Conservation (phyloP, 2,113 vertebrate species). For the Corydoras maculifer region DNA sequence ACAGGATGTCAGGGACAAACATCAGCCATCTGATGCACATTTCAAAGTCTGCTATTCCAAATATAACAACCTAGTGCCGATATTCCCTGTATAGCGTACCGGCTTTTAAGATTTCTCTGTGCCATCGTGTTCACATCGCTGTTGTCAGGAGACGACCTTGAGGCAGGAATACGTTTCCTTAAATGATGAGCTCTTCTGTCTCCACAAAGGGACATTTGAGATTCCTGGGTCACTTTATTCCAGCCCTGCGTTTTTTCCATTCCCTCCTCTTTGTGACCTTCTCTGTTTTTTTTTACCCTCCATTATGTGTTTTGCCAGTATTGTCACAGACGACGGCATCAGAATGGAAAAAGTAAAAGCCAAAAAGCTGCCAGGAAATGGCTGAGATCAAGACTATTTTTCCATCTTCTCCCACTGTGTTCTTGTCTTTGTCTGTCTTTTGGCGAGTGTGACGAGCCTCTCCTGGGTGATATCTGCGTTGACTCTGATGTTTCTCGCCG, state of each 20-base stretch:
- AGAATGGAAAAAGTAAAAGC: neutral
- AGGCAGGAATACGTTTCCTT: conserved; percentile 12
- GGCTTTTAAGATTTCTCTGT: neutral
- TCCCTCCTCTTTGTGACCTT: conserved; percentile 6
- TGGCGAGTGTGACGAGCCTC: neutral
- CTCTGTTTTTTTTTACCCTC: conserved; percentile 10
- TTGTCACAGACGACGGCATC: conserved; percentile 30
- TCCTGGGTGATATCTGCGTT: conserved; percentile 35
- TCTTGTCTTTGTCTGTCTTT: conserved; percentile 36
- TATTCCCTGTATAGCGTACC: too few relatives aligned
- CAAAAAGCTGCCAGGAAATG: conserved; percentile 34
- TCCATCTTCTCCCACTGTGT: conserved; percentile 3
- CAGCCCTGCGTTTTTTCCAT: conserved; percentile 8
- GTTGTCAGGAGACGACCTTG: conserved; percentile 1
- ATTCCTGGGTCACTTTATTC: conserved; percentile 4
- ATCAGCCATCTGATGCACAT: neutral
- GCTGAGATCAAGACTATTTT: conserved; percentile 24
- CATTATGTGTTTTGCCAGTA: neutral
- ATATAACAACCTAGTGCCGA: neutral
- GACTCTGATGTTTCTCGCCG: conserved; percentile 44
- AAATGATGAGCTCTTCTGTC: conserved; percentile 12
- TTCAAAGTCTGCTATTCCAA: neutral
- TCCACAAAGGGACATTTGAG: conserved; percentile 4
- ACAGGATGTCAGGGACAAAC: neutral
- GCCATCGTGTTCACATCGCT: neutral